These are phyloP conservation scores for Elephas maximus DNA, from an alignment of 2,113 vertebrate genomes.

Conservation along the genomic window DNA sequence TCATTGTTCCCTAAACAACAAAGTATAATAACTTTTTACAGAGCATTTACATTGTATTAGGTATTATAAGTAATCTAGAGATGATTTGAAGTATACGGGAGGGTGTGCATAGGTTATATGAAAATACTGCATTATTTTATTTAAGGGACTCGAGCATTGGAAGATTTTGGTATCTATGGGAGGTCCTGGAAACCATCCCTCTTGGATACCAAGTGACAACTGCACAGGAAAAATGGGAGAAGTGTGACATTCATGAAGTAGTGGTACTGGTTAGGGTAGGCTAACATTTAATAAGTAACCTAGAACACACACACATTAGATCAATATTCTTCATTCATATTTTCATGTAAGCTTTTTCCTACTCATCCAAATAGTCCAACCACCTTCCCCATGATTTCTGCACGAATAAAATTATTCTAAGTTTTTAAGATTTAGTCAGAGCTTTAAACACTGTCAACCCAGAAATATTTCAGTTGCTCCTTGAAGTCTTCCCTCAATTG, in stretches of 20 bases:
- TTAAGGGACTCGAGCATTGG: too few species aligned
- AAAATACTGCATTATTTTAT: too few species aligned
- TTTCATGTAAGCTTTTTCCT: constrained; percentile 9
- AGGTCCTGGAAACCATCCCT: too few species aligned
- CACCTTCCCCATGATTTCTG: neutral
- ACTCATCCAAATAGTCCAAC: neutral
- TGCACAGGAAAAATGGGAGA: neutral
- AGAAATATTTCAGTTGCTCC: constrained; percentile 10
- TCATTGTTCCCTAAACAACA: too few species aligned
- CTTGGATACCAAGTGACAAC: too few species aligned
- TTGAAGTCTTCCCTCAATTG: neutral
- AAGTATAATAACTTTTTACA: too few species aligned
- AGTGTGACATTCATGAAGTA: neutral
- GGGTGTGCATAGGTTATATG: too few species aligned
- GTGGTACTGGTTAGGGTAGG: neutral
- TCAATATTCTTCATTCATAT: neutral
- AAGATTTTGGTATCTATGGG: too few species aligned
- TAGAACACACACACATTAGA: neutral
- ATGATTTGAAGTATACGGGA: too few species aligned
- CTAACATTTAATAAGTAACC: neutral
- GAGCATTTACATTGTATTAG: too few species aligned
- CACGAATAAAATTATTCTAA: neutral
- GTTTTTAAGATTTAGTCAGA: constrained; percentile 39
- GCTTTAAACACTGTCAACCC: neutral
- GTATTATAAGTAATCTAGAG: too few species aligned